phyloP scores from a whole-genome alignment of 2,797 vertebrate genomes.

The Sebastiscus tertius region DNA sequence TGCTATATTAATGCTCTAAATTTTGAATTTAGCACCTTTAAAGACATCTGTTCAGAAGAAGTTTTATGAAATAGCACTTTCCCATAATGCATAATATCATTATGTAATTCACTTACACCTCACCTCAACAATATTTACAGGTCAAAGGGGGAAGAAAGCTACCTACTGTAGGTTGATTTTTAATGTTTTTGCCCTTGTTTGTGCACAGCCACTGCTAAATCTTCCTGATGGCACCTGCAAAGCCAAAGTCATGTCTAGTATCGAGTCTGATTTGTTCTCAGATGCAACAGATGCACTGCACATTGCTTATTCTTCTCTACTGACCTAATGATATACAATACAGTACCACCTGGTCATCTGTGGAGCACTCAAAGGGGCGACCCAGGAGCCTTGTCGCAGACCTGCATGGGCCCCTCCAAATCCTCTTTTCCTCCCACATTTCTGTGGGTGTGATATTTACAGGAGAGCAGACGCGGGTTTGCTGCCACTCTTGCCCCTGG shows the following conservation, averaged over 20 bases:
- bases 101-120: not conserved
- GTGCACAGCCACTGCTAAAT: not conserved
- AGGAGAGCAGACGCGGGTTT: slow-evolving; percentile 67
- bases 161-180: not conserved
- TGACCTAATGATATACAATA: slow-evolving; percentile 42
- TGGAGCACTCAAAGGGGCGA: slow-evolving; percentile 42
- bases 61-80: not conserved
- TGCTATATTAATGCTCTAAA: no score
- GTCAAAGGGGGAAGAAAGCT: not conserved
- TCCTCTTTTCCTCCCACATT: slow-evolving; percentile 72
- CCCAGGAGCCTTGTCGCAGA: slow-evolving; percentile 57
- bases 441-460: slow-evolving; percentile 66
- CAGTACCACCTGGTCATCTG: slow-evolving; percentile 72
- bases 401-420: slow-evolving; percentile 69
- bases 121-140: not conserved
- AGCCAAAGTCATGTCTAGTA: not conserved
- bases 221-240: not conserved
- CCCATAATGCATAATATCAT: not conserved
- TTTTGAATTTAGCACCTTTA: not conserved
- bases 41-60: not conserved
- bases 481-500: slow-evolving; percentile 77
- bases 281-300: slow-evolving; percentile 53
- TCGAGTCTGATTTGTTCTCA: not conserved
- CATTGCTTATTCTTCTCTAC: slow-evolving; percentile 10
- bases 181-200: not conserved